Conservation (phyloP, 2,888 invertebrate species). For the Chalcis sispes region DNA sequence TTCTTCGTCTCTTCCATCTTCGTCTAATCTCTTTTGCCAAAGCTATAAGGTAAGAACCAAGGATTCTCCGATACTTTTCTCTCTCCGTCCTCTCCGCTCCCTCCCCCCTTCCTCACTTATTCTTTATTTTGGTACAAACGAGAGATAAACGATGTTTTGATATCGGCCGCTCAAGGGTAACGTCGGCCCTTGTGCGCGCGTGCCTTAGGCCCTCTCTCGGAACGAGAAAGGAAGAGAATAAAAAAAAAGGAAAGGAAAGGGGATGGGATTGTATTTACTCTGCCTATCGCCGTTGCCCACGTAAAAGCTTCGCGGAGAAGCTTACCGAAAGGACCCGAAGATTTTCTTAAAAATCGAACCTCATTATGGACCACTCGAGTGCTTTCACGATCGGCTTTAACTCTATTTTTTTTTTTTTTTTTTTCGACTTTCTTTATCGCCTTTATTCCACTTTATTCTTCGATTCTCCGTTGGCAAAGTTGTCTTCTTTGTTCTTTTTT, state of each 20-base stretch:
- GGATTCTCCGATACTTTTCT: not conserved
- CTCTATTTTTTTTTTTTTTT: not conserved
- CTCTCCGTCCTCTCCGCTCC: not conserved
- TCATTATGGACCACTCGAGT: not conserved
- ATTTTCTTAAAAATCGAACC: slow-evolving; percentile 33
- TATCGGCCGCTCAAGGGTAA: not conserved
- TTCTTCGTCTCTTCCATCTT: too few species aligned
- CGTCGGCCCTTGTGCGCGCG: not conserved
- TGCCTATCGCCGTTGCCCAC: not conserved
- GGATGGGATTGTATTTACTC: not conserved
- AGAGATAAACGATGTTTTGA: slow-evolving; percentile 35
- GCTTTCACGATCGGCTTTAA: not conserved
- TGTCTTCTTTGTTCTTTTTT: too few species aligned
- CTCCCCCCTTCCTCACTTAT: not conserved
- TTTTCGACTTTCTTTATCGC: too few species aligned
- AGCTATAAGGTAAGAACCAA: too few species aligned
- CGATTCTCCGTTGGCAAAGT: too few species aligned
- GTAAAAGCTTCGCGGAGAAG: not conserved
- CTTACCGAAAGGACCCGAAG: not conserved
- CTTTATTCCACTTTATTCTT: too few species aligned
- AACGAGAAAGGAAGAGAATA: not conserved
- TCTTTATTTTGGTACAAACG: not conserved
- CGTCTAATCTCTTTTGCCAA: too few species aligned
- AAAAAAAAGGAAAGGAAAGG: not conserved
- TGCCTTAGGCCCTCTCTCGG: not conserved